Percentiles rank a stretch among this genome's conserved stretches.
phyloP scores from a whole-genome alignment of 2,888 invertebrate genomes.

The Leptopilina drosophilae region DNA sequence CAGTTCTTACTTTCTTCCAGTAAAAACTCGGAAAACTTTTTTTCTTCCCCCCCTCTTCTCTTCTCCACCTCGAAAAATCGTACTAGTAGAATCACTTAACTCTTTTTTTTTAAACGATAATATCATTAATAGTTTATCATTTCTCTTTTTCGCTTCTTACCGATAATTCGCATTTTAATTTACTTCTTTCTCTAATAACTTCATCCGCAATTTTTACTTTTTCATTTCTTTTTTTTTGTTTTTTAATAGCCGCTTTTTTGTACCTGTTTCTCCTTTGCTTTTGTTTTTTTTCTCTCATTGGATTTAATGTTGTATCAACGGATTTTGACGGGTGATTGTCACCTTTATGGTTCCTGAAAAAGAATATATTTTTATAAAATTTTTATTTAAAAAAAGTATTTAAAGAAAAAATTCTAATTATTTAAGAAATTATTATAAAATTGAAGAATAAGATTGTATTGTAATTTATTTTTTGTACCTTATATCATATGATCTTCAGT shows the following conservation, averaged over 20 bases:
- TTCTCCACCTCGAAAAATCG: constrained; percentile 35
- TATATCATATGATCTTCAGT: constrained; percentile 74
- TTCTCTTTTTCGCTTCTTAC: background rate
- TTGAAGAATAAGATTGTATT: background rate
- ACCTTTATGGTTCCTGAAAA: constrained; percentile 74
- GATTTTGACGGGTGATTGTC: constrained; percentile 74
- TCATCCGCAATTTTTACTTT: constrained; percentile 45
- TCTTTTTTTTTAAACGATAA: constrained; percentile 58
- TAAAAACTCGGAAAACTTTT: constrained; percentile 14
- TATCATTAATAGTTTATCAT: constrained; percentile 57
- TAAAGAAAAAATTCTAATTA: background rate
- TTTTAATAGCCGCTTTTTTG: constrained; percentile 15
- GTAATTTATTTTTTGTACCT: constrained; percentile 67
- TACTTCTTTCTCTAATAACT: constrained; percentile 53
- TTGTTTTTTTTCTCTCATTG: background rate
- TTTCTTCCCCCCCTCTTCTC: background rate
- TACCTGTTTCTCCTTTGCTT: constrained; percentile 44
- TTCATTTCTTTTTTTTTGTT: constrained; percentile 47
- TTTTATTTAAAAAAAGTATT: background rate
- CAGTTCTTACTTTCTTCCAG: constrained; percentile 15
- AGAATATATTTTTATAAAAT: constrained; percentile 27
- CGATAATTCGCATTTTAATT: constrained; percentile 47
- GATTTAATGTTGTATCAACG: constrained; percentile 69
- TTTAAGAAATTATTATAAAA: too few species aligned
- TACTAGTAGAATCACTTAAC: constrained; percentile 51